Evolutionary conservation across 2,888 invertebrate species (phyloP).

Genomic region (Formica aserva): DNA sequence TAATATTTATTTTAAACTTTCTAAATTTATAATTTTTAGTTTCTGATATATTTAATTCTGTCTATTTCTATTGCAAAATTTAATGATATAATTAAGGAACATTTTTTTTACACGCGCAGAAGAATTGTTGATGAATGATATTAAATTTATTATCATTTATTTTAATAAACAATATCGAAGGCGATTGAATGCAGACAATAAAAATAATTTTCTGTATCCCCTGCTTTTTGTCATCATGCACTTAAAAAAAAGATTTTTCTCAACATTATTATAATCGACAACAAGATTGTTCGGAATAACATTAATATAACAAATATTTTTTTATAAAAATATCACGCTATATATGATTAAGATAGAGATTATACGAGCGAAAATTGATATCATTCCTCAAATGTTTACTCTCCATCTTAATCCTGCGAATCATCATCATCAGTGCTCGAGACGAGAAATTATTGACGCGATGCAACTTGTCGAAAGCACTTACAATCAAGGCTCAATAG

Average conservation of each 20-base stretch:
- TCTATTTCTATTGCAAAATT: not conserved
- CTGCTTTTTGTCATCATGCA: not conserved
- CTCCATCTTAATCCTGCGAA: slow-evolving; percentile 24
- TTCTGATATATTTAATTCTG: not conserved
- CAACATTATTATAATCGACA: not conserved
- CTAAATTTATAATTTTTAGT: not conserved
- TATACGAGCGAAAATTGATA: not conserved
- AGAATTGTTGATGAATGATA: not conserved
- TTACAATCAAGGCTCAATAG: slow-evolving; percentile 17
- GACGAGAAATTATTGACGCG: slow-evolving; percentile 14
- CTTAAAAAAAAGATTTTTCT: not conserved
- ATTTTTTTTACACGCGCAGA: not conserved
- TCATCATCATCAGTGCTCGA: slow-evolving; percentile 11
- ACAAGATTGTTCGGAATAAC: not conserved
- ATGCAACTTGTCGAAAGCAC: slow-evolving; percentile 37
- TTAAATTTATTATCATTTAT: not conserved
- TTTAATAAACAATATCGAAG: not conserved
- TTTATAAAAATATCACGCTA: not conserved
- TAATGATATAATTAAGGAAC: not conserved
- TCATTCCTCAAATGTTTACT: not conserved
- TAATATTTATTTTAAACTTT: not conserved
- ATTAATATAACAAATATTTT: not conserved
- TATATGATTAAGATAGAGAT: not conserved
- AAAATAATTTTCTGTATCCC: slow-evolving; percentile 18
- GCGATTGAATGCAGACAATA: not conserved